These are phyloP conservation scores for Neopipo cinnamomea DNA, from an alignment of 2,113 vertebrate species.

Conservation along the genomic window DNA sequence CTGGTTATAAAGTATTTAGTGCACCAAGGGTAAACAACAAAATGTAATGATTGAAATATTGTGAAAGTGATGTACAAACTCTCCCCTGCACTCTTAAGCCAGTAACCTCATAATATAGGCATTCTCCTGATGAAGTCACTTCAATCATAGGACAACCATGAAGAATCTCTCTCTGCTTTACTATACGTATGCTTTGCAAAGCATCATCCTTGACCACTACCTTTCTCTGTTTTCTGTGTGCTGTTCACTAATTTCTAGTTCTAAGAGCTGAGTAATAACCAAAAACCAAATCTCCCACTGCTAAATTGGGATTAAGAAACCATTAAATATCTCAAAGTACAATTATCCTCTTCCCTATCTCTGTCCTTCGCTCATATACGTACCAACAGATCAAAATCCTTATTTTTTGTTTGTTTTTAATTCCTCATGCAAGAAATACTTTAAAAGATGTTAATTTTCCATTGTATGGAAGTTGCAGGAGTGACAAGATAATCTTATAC, in stretches of 20 bases:
- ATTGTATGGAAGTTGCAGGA: background rate
- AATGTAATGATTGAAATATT: background rate
- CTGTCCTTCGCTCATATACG: background rate
- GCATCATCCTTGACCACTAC: background rate
- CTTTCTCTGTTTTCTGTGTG: background rate
- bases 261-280: background rate
- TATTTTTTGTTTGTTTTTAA: background rate
- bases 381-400: background rate
- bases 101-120: fast-evolving
- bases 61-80: background rate
- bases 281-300: background rate
- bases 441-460: background rate
- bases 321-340: background rate
- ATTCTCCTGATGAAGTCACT: background rate
- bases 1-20: background rate
- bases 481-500: background rate
- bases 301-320: background rate
- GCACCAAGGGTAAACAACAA: background rate
- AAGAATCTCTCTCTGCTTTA: background rate
- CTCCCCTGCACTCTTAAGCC: background rate
- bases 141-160: background rate
- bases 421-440: background rate
- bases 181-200: background rate
- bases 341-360: background rate
- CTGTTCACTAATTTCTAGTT: background rate